Base-by-base conservation (phyloP, 2,888 invertebrate species). In the Parnassius apollo region DNA sequence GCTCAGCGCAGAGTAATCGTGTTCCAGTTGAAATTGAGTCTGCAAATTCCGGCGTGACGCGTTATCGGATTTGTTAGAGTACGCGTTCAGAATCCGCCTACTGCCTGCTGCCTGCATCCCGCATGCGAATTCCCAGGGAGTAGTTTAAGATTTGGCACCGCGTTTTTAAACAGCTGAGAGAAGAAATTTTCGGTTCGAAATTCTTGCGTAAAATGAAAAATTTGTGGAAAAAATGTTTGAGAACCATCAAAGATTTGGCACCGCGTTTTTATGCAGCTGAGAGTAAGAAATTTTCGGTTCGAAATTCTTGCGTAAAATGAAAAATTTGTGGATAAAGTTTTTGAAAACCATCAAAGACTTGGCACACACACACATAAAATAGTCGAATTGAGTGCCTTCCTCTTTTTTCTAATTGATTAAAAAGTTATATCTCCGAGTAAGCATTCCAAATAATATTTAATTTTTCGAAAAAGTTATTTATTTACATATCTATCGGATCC, bases 61-160 rank as follows among this genome's bases (percentile, higher is more conserved):
- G 88, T 90, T 90, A 90, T 90, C 90, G 82, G 87, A 88, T 91
- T 90, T 89, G 86, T 83, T 81, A 80, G 74, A 73, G 80, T 67
- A 88, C 88, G 88, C 88, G 84, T 74, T 53, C 70, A 73, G 88
- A 85, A 89, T 76, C 75, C 62, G 25, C 48, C 49, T 56, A 44
- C 54, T 56, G 60, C 42, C 8, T 25, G 59, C 56, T 46, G 59
- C 51, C 13, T 53, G 59, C 52, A 46, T 46, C 59, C 46, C n/a
- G 58, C 44, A 61, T 61, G 54, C 57, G 62, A 57, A 56, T 65
- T 58, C 50, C 50, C 60, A 65, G 65, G 65, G 46, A 45, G 8
- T 48, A 9, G 46, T 48, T 57, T n/a, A 44, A 45, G 50, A 53
- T 59, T 63, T 59, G 65, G 66, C 64, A 58, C 59, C 45, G 56